Base-by-base conservation (phyloP, 2,797 vertebrate species). In the Sternarchorhynchus goeldii region DNA sequence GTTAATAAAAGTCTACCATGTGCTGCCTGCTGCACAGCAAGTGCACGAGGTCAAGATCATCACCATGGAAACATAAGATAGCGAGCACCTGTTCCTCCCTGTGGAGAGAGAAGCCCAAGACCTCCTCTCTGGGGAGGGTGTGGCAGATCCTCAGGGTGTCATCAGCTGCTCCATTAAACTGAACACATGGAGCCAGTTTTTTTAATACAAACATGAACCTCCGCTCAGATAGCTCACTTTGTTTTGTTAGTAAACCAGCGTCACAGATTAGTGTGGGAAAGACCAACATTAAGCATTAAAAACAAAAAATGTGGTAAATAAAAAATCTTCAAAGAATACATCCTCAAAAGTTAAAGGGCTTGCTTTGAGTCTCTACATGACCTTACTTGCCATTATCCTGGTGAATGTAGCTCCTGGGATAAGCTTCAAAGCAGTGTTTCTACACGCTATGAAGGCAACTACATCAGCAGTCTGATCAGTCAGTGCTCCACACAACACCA, bases 21-120 rank as follows among this genome's bases (percentile, higher is more conserved):
- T 60, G 88, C 86, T 88, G 83, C 87, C 91, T 87, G 85, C 88
- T 85, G 85, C 87, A 90, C 90, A 89, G 87, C 88, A 89, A 85
- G 89, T 82, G 88, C 86, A 90, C 84, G 89, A 89, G 91, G 88
- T 91, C 88, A 84, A 85, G 85, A 83, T 78, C 79, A 90, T 94
- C 92, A 92, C 94, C 91, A 89, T 94, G 92, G 93, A 94, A 95
- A 95, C 92, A 86, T 84, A 81, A 84, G 85, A 90, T 85, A 90
- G 86, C 88, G 88, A 93, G 89, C 81, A 87, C 89, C 87, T 91
- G 90, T 81, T 81, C 0, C 82, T 76, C 67, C 81, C 91, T 84
- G 12, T 81, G 85, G 81, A 41, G 64, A 84, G 74, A 84, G 81
- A 83, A 84, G 70, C 83, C 60, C 78, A 56, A 82, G 84, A 80